A percentile compares a stretch with the other conserved stretches of the same genome.
Evolutionary conservation across 2,113 vertebrate species (phyloP).

Genomic region (Ariopsis seemanni): DNA sequence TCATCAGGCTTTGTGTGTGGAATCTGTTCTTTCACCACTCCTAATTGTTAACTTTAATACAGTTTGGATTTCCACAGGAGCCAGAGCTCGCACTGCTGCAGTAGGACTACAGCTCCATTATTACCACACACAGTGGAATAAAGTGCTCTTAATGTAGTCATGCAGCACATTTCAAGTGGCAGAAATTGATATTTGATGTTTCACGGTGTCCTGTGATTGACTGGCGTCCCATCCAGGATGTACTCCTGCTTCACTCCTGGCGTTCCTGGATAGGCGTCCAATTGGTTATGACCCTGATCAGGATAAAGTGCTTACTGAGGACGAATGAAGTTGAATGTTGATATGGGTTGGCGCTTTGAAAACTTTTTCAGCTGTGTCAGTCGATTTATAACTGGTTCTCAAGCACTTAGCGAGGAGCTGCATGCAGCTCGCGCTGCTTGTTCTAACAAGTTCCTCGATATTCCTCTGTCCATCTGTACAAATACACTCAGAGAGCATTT

Average conservation of each 20-base stretch:
- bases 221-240: not conserved
- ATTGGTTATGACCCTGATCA: not conserved
- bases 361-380: not conserved
- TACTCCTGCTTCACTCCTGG: not conserved
- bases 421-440: not conserved
- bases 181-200: conserved; percentile 4
- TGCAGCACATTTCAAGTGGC: not conserved
- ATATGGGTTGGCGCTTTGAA: not conserved
- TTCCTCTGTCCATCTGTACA: not conserved
- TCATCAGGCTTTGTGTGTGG: too few species aligned
- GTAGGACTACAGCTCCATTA: not conserved
- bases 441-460: not conserved
- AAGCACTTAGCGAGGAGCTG: not conserved
- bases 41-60: not conserved
- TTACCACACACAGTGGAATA: not conserved
- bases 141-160: conserved; percentile 5
- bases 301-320: not conserved
- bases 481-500: not conserved
- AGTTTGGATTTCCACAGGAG: not conserved
- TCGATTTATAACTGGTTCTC: not conserved
- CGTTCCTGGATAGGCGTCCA: not conserved
- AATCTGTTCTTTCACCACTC: too few species aligned
- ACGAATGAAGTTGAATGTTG: not conserved
- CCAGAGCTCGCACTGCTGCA: not conserved
- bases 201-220: not conserved